Conservation (phyloP, 2,797 vertebrate species). For the Halcyon badia region DNA sequence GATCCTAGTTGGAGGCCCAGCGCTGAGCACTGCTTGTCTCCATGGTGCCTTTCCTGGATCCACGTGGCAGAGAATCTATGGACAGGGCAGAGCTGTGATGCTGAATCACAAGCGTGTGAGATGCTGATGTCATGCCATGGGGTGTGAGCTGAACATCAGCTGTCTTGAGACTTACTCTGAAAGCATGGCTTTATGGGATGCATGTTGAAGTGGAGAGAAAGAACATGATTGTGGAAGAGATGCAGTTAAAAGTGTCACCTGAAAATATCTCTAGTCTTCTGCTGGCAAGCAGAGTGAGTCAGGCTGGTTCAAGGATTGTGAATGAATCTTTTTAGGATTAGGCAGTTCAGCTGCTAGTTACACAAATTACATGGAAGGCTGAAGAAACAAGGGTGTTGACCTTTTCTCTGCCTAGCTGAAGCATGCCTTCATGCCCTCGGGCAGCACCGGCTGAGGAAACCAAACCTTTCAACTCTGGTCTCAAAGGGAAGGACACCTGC, state of each 20-base stretch:
- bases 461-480: not conserved
- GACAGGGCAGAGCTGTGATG: not conserved
- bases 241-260: not conserved
- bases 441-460: not conserved
- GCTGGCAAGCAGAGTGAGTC: accelerated
- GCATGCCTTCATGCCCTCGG: not conserved
- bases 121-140: not conserved
- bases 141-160: not conserved
- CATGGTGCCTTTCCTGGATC: not conserved
- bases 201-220: not conserved
- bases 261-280: not conserved
- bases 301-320: not conserved
- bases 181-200: not conserved
- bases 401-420: not conserved
- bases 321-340: not conserved
- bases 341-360: not conserved
- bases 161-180: accelerated
- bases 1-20: not conserved
- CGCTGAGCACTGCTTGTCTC: not conserved
- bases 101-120: not conserved
- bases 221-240: not conserved
- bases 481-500: not conserved
- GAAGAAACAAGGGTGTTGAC: not conserved
- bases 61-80: accelerated
- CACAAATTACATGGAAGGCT: not conserved